A percentile compares a stretch with the other conserved stretches of the same genome.
These are phyloP conservation scores for Diadema setosum DNA, from an alignment of 35 echinoderm and acorn worm genomes.

Conservation along the genomic window DNA sequence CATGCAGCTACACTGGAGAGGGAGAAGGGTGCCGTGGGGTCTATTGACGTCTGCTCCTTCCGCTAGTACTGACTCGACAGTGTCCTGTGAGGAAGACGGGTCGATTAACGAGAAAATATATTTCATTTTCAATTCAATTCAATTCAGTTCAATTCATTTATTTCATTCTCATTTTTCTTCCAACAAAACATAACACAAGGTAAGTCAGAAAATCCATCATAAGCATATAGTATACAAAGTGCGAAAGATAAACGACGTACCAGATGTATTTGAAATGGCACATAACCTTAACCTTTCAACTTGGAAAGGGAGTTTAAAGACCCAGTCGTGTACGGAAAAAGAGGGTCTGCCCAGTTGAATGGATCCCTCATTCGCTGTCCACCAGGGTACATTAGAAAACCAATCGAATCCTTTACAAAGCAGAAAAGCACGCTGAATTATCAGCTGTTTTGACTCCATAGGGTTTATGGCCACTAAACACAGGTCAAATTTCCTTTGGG, in stretches of 20 bases:
- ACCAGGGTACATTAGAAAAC: too few species aligned
- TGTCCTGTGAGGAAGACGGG: not conserved
- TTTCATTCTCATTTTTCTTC: not conserved
- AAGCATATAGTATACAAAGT: not conserved
- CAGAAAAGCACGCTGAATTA: too few species aligned
- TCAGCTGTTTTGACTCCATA: too few species aligned
- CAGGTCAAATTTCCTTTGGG: too few species aligned
- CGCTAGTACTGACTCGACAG: conserved; percentile 55
- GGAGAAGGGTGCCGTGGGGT: conserved; percentile 75
- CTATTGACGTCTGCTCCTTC: conserved; percentile 87
- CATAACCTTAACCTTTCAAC: too few species aligned
- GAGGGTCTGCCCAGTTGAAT: too few species aligned
- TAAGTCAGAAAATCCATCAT: not conserved
- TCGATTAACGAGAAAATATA: not conserved
- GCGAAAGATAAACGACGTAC: not conserved
- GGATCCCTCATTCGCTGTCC: too few species aligned
- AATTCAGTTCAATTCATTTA: not conserved
- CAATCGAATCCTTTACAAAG: too few species aligned
- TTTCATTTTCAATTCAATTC: not conserved
- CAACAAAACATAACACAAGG: not conserved
- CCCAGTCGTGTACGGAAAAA: too few species aligned
- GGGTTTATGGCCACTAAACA: too few species aligned
- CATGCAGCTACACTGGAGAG: conserved; percentile 95
- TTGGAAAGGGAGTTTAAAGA: too few species aligned
- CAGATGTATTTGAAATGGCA: too few species aligned